Evolutionary conservation across 2,113 vertebrate genomes (phyloP).

Genomic region (Tinamus guttatus): DNA sequence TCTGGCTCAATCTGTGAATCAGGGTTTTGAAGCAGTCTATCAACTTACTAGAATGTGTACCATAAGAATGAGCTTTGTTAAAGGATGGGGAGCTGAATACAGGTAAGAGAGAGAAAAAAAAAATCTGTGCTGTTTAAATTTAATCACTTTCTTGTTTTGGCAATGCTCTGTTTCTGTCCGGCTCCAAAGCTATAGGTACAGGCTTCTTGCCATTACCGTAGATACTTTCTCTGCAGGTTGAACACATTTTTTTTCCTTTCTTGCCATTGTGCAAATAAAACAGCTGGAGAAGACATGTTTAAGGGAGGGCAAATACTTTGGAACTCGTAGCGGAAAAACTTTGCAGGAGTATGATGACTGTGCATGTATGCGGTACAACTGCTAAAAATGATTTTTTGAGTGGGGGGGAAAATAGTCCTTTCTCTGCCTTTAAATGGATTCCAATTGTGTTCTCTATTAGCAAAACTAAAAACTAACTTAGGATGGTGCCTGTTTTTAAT

Average conservation of each 20-base stretch:
- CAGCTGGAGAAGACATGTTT: background rate
- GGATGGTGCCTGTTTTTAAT: background rate
- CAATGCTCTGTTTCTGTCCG: background rate
- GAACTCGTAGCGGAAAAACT: slow-evolving; percentile 1
- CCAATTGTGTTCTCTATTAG: background rate
- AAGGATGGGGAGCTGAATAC: slow-evolving; percentile 99
- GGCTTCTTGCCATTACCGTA: background rate
- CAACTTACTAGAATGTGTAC: slow-evolving; percentile 99
- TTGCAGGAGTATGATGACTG: background rate
- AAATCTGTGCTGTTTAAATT: background rate
- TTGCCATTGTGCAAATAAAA: background rate
- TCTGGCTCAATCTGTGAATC: slow-evolving; percentile 97
- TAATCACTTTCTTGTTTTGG: background rate
- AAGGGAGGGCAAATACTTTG: background rate
- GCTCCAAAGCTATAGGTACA: accelerated
- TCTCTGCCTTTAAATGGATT: background rate
- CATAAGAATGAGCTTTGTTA: slow-evolving; percentile 99
- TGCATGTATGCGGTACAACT: background rate
- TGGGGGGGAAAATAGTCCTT: background rate
- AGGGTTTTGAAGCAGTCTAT: slow-evolving; percentile 98
- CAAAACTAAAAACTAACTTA: background rate
- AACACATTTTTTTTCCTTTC: background rate
- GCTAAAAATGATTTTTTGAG: background rate
- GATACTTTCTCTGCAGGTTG: background rate
- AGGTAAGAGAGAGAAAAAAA: slow-evolving; percentile 81